These are phyloP conservation scores for Alosa sapidissima DNA, from an alignment of 2,797 vertebrate species.

Conservation along the genomic window DNA sequence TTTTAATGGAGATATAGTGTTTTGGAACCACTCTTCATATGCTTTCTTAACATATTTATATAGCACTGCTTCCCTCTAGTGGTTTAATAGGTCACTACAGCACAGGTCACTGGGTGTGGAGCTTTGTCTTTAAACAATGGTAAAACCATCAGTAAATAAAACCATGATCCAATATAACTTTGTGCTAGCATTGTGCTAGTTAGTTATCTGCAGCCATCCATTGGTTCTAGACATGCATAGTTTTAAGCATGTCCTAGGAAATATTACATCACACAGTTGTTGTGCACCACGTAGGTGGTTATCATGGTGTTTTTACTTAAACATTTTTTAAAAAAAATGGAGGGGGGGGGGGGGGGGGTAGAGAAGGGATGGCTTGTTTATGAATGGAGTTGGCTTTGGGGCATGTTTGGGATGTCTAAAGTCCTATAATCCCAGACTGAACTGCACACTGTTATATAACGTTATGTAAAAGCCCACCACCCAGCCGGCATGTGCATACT, in stretches of 20 bases:
- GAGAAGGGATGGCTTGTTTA: not conserved
- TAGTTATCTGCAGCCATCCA: no score
- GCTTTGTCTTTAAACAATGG: not conserved
- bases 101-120: not conserved
- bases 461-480: not conserved
- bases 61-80: conserved; percentile 4
- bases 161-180: not conserved
- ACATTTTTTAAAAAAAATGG: no score
- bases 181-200: no score
- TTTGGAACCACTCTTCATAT: no score
- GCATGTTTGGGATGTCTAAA: not conserved
- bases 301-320: not conserved
- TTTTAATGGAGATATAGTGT: no score
- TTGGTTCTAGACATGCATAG: no score
- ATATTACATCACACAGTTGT: not conserved
- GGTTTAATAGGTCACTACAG: not conserved
- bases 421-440: not conserved
- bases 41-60: not conserved
- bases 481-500: not conserved
- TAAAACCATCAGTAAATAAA: not conserved
- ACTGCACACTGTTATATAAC: not conserved
- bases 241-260: not conserved
- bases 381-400: not conserved
- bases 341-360: no score
- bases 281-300: not conserved